Evolutionary conservation across 1,140 invertebrate genomes (phyloP).

Genomic region (Mycetomoellerius zeteki): DNA sequence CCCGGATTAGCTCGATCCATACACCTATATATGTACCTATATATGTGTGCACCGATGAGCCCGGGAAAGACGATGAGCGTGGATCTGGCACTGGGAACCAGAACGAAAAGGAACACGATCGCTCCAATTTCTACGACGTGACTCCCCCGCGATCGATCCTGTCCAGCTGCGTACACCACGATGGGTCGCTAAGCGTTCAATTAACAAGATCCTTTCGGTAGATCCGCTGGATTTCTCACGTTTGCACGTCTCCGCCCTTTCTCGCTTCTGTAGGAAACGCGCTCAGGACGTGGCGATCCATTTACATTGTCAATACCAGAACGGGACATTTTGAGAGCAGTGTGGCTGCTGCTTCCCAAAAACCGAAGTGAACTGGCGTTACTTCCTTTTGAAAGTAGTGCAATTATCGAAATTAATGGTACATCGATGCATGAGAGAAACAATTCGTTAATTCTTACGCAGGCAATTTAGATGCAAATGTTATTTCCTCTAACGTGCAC

Average conservation of each 20-base stretch:
- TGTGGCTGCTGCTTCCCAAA: background rate
- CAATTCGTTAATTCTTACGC: constrained; percentile 7
- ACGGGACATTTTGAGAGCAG: constrained; percentile 1
- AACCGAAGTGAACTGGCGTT: background rate
- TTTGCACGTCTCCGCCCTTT: constrained; percentile 37
- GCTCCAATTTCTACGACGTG: constrained; percentile 33
- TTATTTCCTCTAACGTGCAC: background rate
- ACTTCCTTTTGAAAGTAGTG: background rate
- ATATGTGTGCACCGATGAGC: constrained; percentile 31
- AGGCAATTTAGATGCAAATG: background rate
- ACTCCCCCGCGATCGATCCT: constrained; percentile 54
- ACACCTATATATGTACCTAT: background rate
- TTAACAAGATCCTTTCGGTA: constrained; percentile 61
- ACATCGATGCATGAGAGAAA: background rate
- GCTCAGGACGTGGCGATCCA: constrained; percentile 16
- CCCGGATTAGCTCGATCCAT: constrained; percentile 55
- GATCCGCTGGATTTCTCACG: constrained; percentile 67
- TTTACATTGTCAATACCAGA: constrained; percentile 50
- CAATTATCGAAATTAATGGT: constrained; percentile 34
- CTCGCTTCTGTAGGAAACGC: constrained; percentile 8
- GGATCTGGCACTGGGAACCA: background rate
- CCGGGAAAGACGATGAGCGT: constrained; percentile 19
- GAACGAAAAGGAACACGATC: constrained; percentile 41
- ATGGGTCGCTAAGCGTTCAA: constrained; percentile 64
- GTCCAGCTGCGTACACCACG: constrained; percentile 36